Base-by-base conservation (phyloP, 2,113 vertebrate genomes). In the Meriones unguiculatus region DNA sequence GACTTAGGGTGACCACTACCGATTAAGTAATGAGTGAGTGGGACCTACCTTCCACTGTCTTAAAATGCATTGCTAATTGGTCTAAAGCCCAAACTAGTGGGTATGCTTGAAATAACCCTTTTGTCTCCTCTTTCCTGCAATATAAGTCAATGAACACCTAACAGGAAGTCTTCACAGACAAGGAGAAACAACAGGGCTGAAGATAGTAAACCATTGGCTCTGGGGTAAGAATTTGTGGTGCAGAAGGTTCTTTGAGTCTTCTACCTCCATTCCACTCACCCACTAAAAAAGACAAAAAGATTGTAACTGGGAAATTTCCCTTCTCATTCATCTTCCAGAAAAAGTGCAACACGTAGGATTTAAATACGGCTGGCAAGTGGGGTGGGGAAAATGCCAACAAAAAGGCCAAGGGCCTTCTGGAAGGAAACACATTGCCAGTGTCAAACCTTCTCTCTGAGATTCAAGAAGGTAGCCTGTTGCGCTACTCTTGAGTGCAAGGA, bases 121-220 rank as follows among this genome's bases (percentile, higher is more conserved):
- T 59, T 91, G 32, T 95, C 8, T 93, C 73, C 41, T 41, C 22
- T 90, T 38, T 73, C 76, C 41, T 69, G 13, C 25, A 90, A 2
- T 89, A 87, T 50, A 77, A 77, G 69, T 92, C 93, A 73, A 28
- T 77, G 91, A 87, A 87, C 62, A 96, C n/a, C 89, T 89, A 93
- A 54, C 0, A 87, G 67, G 25, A 78, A 87, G 46, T 75, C 85
- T 82, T 93, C 50, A 57, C 20, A 77, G 73, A 65, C 85, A 72
- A 78, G 95, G 90, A 95, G 64, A 93, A 89, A 62, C 25, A 41
- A 54, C 3, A 65, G 18, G 72, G 7, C 11, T 93, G 35, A 91
- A 87, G 91, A 87, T 41, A 17, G 17, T 90, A 77, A 95, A 87
- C 30, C 28, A 65, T 32, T 62, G 35, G 14, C 59, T 77, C 57